These are phyloP conservation scores for Tachystola acroxantha DNA, from an alignment of 2,888 invertebrate species.

Conservation along the genomic window DNA sequence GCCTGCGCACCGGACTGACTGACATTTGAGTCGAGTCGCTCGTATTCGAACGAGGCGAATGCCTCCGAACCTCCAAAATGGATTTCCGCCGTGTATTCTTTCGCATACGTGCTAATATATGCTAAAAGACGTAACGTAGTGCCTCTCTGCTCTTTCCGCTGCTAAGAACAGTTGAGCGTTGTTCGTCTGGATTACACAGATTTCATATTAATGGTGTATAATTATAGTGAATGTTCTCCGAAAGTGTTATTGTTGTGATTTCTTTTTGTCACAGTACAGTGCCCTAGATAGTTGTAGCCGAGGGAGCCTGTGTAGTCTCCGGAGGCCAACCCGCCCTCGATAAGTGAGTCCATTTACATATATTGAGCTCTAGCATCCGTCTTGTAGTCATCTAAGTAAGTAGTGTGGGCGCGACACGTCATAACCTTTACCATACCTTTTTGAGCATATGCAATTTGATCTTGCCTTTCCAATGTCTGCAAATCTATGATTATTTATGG, in stretches of 20 bases:
- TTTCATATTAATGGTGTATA: constrained; percentile 40
- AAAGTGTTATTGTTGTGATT: constrained; percentile 71
- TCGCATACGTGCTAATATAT: constrained; percentile 51
- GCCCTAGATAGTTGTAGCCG: constrained; percentile 58
- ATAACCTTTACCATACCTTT: constrained; percentile 48
- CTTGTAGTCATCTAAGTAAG: constrained; percentile 34
- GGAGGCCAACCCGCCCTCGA: constrained; percentile 55
- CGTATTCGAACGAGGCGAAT: constrained; percentile 65
- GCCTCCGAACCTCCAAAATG: constrained; percentile 65
- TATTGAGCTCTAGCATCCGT: constrained; percentile 49
- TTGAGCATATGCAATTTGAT: too few relatives aligned
- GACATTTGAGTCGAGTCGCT: constrained; percentile 36
- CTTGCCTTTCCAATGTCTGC: too few relatives aligned
- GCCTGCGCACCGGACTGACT: constrained; percentile 62
- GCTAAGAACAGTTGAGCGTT: constrained; percentile 67
- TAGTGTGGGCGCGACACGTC: constrained; percentile 70
- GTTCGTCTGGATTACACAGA: constrained; percentile 23
- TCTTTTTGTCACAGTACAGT: constrained; percentile 60
- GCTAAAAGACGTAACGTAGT: constrained; percentile 44
- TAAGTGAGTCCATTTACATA: constrained; percentile 69
- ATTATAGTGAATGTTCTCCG: constrained; percentile 45
- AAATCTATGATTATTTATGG: too few relatives aligned
- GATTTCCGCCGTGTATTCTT: constrained; percentile 57
- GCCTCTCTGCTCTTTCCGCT: constrained; percentile 66
- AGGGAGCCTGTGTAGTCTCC: constrained; percentile 54